Percentiles rank a stretch among this genome's conserved stretches.
These are phyloP conservation scores for Phaethornis superciliosus DNA, from an alignment of 2,113 vertebrate genomes.

Conservation along the genomic window DNA sequence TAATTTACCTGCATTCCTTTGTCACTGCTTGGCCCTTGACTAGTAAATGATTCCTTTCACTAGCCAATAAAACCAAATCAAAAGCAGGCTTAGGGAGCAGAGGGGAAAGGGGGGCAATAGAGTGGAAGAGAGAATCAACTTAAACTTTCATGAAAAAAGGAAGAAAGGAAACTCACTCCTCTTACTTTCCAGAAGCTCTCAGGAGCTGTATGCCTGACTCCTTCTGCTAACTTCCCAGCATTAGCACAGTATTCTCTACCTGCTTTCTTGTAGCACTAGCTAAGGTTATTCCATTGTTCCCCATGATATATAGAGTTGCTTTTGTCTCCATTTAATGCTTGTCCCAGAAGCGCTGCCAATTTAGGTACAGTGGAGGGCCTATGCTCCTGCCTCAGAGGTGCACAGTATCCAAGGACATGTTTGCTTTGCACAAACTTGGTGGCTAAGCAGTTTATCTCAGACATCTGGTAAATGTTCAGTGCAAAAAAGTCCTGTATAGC, in stretches of 20 bases:
- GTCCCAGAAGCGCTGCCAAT: background rate
- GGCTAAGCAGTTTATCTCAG: background rate
- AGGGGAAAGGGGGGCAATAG: slow-evolving; percentile 37
- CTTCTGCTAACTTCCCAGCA: slow-evolving; percentile 2
- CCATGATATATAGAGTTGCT: background rate
- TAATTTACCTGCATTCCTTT: slow-evolving; percentile 80
- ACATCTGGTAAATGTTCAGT: background rate
- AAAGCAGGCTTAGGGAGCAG: slow-evolving; percentile 69
- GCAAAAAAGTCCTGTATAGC: background rate
- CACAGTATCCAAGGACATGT: rapidly evolving
- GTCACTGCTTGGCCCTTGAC: slow-evolving; percentile 71
- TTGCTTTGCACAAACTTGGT: background rate
- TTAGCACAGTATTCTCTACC: background rate
- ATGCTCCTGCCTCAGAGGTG: background rate
- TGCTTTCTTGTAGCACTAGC: slow-evolving; percentile 12
- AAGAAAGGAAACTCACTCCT: slow-evolving; percentile 49
- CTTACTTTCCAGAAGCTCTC: slow-evolving; percentile 12
- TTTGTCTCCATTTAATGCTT: background rate
- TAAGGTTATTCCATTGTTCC: background rate
- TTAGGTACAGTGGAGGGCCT: background rate
- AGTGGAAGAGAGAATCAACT: slow-evolving; percentile 31
- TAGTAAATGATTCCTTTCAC: slow-evolving; percentile 80
- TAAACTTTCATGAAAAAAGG: background rate
- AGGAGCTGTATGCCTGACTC: background rate
- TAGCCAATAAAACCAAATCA: slow-evolving; percentile 76